Evolutionary conservation across 2,797 vertebrate genomes (phyloP), one percentile per base, ranked within the genome.

Genomic region (Pangasius krempfi): DNA sequence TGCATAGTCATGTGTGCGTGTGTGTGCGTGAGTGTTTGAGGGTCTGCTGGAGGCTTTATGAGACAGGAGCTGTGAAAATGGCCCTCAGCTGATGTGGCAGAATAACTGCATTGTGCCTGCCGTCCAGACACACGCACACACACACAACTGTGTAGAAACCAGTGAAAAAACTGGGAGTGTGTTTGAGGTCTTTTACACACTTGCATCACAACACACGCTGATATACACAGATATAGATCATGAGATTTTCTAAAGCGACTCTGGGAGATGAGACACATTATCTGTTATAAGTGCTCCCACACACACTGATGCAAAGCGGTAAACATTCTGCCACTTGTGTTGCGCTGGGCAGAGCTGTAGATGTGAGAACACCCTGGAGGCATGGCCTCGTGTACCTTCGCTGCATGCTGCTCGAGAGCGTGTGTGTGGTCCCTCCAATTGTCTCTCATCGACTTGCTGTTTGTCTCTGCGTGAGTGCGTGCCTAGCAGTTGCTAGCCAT

Each of bases 81-180:
- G 91, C 91, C 95, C 95, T 95, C 91, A 94, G 95, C 94, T 95
- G 95, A 95, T 94, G 94, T 95, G 92, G 95, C 93, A 92, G 93
- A 93, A 95, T 88, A 90, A 86, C 87, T 89, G 79, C 64, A 87
- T 62, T 86, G 75, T 87, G 47, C 62, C 81, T 85, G 60, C 78
- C 87, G 37, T 88, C 87, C 84, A 84, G 56, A 80, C 81, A 86
- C 88, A 85, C 90, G 85, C 90, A 68, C 92, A 85, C 89, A 62
- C 76, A 60, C 76, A 81, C 91, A 91, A 84, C 84, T 84, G 64
- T 66, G 2, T 30, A 68, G 27, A 68, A 52, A 30, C 7, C 58
- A 20, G 10, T 81, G 30, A 81, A 58, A 56, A 62, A 82, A 60
- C 56, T 62, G 62, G 37, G 56, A 62, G 25, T 82, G 80, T 40